Conservation (phyloP, 2,797 vertebrate genomes). For the Mallotus villosus region DNA sequence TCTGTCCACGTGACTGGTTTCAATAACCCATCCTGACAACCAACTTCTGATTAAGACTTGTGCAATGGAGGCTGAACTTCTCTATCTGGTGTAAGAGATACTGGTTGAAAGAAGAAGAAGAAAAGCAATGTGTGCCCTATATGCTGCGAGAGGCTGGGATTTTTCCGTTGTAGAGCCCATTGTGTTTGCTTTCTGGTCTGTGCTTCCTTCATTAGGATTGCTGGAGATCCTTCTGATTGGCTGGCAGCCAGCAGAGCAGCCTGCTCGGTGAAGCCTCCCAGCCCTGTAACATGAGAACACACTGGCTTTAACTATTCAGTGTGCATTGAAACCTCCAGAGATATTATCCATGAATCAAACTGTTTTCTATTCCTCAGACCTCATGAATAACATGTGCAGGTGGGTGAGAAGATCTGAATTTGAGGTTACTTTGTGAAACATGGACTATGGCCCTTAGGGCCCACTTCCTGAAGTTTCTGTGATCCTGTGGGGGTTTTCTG, state of each 20-base stretch:
- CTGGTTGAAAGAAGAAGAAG: constrained; percentile 16
- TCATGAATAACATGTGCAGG: background rate
- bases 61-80: no score
- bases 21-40: no score
- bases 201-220: constrained; percentile 23
- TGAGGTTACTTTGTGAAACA: no score
- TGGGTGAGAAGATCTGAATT: background rate
- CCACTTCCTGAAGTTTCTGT: no score
- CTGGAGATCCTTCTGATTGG: constrained; percentile 32
- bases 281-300: constrained; percentile 53
- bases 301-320: constrained; percentile 54
- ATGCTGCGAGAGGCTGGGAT: constrained; percentile 18
- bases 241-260: background rate
- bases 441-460: no score
- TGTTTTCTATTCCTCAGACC: background rate
- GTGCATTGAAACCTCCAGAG: constrained; percentile 35
- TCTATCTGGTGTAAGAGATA: no score
- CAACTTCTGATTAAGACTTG: no score
- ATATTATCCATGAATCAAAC: background rate
- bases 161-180: constrained; percentile 26
- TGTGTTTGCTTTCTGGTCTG: constrained; percentile 14
- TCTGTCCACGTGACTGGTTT: no score
- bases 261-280: constrained; percentile 35
- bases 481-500: no score
- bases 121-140: background rate